Evolutionary conservation across 2,888 invertebrate genomes (phyloP), one percentile per base, ranked within the genome.

Genomic region (Clusia tigrina): DNA sequence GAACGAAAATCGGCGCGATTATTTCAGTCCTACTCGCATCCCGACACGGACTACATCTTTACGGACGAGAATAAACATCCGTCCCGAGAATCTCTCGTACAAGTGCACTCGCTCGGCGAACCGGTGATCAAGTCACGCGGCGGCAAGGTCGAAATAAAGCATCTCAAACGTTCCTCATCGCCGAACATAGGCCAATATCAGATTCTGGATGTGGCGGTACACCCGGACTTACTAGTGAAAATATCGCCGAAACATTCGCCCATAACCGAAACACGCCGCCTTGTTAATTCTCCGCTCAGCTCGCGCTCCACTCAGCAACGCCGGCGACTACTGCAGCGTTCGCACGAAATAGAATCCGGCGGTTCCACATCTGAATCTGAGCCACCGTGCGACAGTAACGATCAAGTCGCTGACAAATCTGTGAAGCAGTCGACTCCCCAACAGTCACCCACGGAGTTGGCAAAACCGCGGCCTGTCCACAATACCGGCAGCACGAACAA

Each of bases 51-150:
- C 25, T 77, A 76, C 53, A 71, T 79, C 15, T 80, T 80, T 38
- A 79, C 80, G n/a, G 75, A 79, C 59, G 77, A 75, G 58, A 79
- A 80, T 65, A 78, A 77, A 54, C 76, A 78, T 67, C 74, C 78
- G 3, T 67, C 67, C 1, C 67, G 70, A 18, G 73, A 68, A 51
- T 61, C 55, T 15, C 56, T 59, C 0, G 48, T 48, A 6, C 48
- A 48, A 15, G 22, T 48, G 3, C 48, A 48, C 22, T 18, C 15
- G 2, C 48, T 3, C 9, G 15, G 3, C 42, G 42, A 42, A n/a
- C 5, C 71, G 2, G 64, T 73, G n/a, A 72, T 77, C 58, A 74
- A 67, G 2, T 72, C 75, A 1, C 75, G 73, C 10, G 71, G 73
- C 62, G 77, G 75, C 18, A 72, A 71, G 54, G 66, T 74, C 5